A percentile compares a stretch with the other conserved stretches of the same genome.
Conservation (phyloP, 2,888 invertebrate species). For the Hedychridium roseum region DNA sequence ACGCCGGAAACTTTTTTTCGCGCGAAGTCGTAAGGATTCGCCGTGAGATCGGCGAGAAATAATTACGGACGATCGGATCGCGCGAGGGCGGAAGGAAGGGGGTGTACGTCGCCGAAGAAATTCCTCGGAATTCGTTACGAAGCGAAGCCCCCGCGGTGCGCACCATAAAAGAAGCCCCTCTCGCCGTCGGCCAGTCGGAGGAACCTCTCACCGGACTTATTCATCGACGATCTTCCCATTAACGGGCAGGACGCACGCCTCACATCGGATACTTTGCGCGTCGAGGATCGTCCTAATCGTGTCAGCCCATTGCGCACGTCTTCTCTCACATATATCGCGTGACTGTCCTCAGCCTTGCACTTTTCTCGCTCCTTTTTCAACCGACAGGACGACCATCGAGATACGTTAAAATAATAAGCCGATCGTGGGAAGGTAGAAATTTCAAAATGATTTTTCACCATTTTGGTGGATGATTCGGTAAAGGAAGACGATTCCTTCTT, state of each 20-base stretch:
- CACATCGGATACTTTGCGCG: conserved; percentile 9
- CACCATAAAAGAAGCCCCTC: conserved; percentile 42
- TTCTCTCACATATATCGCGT: conserved; percentile 25
- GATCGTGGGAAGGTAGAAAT: too few species aligned
- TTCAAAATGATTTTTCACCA: too few species aligned
- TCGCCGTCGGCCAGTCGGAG: conserved; percentile 31
- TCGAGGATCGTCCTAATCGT: conserved; percentile 20
- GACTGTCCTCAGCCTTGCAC: conserved; percentile 13
- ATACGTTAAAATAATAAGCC: too few species aligned
- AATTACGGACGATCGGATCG: conserved; percentile 20
- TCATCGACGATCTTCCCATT: conserved; percentile 53
- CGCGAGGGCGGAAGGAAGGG: conserved; percentile 2
- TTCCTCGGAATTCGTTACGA: conserved; percentile 39
- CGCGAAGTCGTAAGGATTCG: conserved; percentile 4
- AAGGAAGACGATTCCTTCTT: conserved; percentile 13
- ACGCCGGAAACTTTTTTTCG: too few species aligned
- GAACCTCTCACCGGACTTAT: conserved; percentile 54
- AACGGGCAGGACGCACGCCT: conserved; percentile 19
- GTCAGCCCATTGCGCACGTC: conserved; percentile 22
- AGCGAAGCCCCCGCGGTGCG: conserved; percentile 41
- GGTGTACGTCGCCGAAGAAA: conserved; percentile 22
- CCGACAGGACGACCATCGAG: conserved; percentile 8
- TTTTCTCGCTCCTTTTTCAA: conserved; percentile 11
- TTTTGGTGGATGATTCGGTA: too few species aligned
- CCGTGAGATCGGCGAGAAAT: conserved; percentile 18